A percentile compares a stretch with the other conserved stretches of the same genome.
Evolutionary conservation across 2,113 vertebrate species (phyloP).

Genomic region (Macrotus californicus): DNA sequence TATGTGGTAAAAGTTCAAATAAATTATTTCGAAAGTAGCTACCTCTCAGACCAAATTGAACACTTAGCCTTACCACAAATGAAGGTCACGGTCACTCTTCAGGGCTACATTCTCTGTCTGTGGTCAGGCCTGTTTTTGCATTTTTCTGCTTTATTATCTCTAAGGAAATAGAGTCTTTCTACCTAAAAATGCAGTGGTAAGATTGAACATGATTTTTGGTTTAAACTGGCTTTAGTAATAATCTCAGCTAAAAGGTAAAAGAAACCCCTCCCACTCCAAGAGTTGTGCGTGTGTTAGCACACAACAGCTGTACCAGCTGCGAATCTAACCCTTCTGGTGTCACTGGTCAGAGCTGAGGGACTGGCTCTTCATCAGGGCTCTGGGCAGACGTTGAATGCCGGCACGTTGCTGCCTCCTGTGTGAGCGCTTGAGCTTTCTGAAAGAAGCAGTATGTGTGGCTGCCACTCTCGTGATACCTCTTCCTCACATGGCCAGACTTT

Average conservation of each 20-base stretch:
- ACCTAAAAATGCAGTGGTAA: background rate
- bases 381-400: background rate
- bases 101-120: background rate
- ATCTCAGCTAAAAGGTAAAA: slow-evolving; percentile 4
- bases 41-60: background rate
- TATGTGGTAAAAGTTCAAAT: background rate
- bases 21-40: background rate
- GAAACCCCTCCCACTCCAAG: background rate
- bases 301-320: background rate
- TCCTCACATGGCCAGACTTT: background rate
- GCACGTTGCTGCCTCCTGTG: background rate
- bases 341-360: background rate
- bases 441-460: background rate
- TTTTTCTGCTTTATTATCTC: slow-evolving; percentile 7
- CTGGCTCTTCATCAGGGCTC: background rate
- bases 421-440: background rate
- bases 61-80: background rate
- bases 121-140: background rate
- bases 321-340: background rate
- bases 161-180: background rate
- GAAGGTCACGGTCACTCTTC: background rate
- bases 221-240: slow-evolving; percentile 36
- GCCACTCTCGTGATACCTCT: background rate
- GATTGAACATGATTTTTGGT: background rate
- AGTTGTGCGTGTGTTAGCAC: background rate